A percentile compares a stretch with the other conserved stretches of the same genome.
Conservation (phyloP, 2,888 invertebrate species). For the Silvanus unidentatus region DNA sequence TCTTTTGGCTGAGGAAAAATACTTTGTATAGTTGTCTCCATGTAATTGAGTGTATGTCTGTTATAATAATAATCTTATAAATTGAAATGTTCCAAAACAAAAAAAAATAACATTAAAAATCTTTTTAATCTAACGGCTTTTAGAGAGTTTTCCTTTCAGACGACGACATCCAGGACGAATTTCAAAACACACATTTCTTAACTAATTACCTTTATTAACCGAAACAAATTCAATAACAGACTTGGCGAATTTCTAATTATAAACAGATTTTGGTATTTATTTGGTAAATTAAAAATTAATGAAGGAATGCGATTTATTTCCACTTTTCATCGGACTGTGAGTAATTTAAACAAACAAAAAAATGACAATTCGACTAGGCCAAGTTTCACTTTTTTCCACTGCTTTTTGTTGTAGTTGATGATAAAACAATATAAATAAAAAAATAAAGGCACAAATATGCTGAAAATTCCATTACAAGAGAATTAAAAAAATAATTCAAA, state of each 20-base stretch:
- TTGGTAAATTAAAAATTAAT: no score
- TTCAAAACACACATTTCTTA: slow-evolving; percentile 4
- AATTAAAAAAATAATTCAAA: slow-evolving; percentile 15
- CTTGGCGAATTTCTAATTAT: neutral
- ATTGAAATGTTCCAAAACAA: slow-evolving; percentile 32
- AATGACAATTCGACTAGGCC: slow-evolving; percentile 22
- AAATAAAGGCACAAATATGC: slow-evolving; percentile 31
- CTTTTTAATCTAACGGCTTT: slow-evolving; percentile 26
- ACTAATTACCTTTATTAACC: slow-evolving; percentile 9
- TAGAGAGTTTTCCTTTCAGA: neutral
- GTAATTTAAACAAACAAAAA: no score
- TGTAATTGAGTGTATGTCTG: slow-evolving; percentile 37
- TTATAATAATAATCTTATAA: slow-evolving; percentile 35
- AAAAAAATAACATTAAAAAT: slow-evolving; percentile 30
- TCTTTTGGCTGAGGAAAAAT: slow-evolving; percentile 27
- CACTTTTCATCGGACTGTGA: no score
- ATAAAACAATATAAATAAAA: slow-evolving; percentile 27
- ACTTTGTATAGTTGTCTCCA: slow-evolving; percentile 35
- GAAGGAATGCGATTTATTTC: no score
- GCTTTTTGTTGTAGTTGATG: slow-evolving; percentile 1
- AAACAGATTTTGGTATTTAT: no score
- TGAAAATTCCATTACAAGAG: slow-evolving; percentile 28
- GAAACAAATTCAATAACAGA: neutral
- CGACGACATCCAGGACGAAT: neutral
- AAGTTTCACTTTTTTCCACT: slow-evolving; percentile 17